Conservation (phyloP, 1,140 invertebrate species). For the Leptopilina boulardi region DNA sequence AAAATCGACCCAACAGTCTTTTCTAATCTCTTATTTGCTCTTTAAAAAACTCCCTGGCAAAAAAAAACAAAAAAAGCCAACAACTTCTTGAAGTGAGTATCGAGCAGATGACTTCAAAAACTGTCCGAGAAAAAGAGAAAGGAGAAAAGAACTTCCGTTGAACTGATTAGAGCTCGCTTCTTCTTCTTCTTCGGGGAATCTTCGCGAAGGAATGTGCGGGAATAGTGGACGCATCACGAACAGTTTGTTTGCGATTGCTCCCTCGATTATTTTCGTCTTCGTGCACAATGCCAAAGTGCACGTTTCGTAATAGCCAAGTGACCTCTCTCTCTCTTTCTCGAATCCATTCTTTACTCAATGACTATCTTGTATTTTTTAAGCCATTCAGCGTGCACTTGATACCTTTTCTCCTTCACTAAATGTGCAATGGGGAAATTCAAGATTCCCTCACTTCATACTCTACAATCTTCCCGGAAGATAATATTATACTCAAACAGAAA, state of each 20-base stretch:
- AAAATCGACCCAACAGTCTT: conserved; percentile 60
- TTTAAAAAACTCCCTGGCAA: not conserved
- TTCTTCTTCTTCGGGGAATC: conserved; percentile 61
- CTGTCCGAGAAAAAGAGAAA: conserved; percentile 33
- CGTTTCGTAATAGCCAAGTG: conserved; percentile 20
- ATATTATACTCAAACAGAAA: not conserved
- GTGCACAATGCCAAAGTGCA: conserved; percentile 28
- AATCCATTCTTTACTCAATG: conserved; percentile 9
- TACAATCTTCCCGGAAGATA: conserved; percentile 20
- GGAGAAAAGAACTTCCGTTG: conserved; percentile 58
- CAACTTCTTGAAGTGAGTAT: not conserved
- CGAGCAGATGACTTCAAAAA: conserved; percentile 24
- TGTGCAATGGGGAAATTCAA: conserved; percentile 10
- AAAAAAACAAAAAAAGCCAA: not conserved
- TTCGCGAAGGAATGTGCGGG: conserved; percentile 52
- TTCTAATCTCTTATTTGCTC: not conserved
- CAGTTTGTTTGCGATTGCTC: conserved; percentile 30
- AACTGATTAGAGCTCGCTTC: conserved; percentile 64
- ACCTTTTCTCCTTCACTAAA: not conserved
- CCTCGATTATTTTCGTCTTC: conserved; percentile 20
- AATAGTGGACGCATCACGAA: conserved; percentile 31
- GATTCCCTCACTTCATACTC: not conserved
- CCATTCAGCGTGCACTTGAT: not conserved
- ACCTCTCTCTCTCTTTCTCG: not conserved
- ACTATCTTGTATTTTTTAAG: not conserved